Evolutionary conservation across 2,888 invertebrate genomes (phyloP).

Genomic region (Orgyia antiqua): DNA sequence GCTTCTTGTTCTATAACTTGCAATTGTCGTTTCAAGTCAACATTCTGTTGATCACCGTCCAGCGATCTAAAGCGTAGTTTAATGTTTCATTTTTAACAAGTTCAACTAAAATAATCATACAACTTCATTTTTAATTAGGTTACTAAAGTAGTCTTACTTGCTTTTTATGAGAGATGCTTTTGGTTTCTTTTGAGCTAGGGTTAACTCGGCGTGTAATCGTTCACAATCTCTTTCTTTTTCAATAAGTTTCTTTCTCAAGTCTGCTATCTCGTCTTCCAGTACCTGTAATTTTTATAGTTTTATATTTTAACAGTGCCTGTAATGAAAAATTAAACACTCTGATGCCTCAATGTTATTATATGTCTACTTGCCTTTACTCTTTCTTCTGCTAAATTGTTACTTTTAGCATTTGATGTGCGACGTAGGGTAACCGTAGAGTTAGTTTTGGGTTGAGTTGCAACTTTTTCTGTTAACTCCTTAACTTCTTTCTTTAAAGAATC

Average conservation of each 20-base stretch:
- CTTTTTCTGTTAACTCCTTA: conserved; percentile 86
- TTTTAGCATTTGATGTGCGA: conserved; percentile 51
- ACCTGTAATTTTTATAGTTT: conserved; percentile 52
- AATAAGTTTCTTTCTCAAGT: conserved; percentile 85
- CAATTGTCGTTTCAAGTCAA: conserved; percentile 85
- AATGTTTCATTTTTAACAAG: no score
- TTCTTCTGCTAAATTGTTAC: conserved; percentile 79
- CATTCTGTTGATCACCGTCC: conserved; percentile 79
- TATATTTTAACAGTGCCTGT: no score
- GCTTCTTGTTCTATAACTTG: conserved; percentile 89
- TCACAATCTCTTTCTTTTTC: conserved; percentile 91
- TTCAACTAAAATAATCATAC: no score
- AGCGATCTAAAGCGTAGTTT: conserved; percentile 79
- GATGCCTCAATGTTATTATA: no score
- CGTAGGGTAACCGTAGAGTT: conserved; percentile 46
- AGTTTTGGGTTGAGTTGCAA: conserved; percentile 66
- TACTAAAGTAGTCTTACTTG: conserved; percentile 82
- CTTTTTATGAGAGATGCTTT: conserved; percentile 80
- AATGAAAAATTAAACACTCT: neutral
- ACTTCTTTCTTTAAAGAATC: conserved; percentile 85
- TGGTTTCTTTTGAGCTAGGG: conserved; percentile 79
- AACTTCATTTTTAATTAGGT: no score
- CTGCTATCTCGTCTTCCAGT: conserved; percentile 85
- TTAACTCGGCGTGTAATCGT: conserved; percentile 84
- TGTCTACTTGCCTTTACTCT: conserved; percentile 82